phyloP scores from a whole-genome alignment of 2,797 vertebrate species.

The Pseudochromis fuscus region DNA sequence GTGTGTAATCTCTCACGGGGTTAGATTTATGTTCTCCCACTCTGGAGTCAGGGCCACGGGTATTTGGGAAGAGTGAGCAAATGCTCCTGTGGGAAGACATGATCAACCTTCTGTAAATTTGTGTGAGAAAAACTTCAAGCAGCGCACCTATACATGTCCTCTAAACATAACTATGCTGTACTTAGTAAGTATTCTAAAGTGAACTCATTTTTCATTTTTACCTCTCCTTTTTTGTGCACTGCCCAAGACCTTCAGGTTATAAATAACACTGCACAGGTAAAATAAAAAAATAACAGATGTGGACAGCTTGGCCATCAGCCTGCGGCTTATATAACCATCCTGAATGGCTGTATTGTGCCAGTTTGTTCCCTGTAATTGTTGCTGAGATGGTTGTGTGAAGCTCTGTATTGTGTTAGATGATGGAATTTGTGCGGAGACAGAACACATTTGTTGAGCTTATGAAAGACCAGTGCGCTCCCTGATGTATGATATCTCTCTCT shows the following conservation, averaged over 20 bases:
- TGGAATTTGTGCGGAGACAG: conserved; percentile 48
- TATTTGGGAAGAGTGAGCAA: conserved; percentile 57
- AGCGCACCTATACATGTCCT: conserved; percentile 9
- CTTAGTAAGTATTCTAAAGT: conserved; percentile 9
- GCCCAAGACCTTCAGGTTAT: conserved; percentile 6
- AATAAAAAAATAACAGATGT: conserved; percentile 65
- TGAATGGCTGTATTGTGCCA: conserved; percentile 69
- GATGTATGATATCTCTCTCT: conserved; percentile 58
- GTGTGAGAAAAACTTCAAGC: conserved; percentile 35
- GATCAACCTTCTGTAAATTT: conserved; percentile 41
- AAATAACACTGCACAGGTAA: conserved; percentile 62
- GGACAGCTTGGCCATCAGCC: conserved; percentile 57
- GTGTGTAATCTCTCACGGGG: conserved; percentile 71
- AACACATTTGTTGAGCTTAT: conserved; percentile 54
- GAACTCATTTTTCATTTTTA: not conserved
- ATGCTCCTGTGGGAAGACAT: conserved; percentile 42
- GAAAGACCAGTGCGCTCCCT: conserved; percentile 60
- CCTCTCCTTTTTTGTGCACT: not conserved
- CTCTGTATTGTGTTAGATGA: conserved; percentile 58
- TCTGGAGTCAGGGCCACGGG: conserved; percentile 25
- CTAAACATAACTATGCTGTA: not conserved
- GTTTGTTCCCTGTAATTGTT: conserved; percentile 60
- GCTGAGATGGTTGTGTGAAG: conserved; percentile 64
- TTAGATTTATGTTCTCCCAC: conserved; percentile 66
- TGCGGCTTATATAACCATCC: conserved; percentile 51